Evolutionary conservation across 1,140 invertebrate genomes (phyloP).

Genomic region (Sycobia sp.): DNA sequence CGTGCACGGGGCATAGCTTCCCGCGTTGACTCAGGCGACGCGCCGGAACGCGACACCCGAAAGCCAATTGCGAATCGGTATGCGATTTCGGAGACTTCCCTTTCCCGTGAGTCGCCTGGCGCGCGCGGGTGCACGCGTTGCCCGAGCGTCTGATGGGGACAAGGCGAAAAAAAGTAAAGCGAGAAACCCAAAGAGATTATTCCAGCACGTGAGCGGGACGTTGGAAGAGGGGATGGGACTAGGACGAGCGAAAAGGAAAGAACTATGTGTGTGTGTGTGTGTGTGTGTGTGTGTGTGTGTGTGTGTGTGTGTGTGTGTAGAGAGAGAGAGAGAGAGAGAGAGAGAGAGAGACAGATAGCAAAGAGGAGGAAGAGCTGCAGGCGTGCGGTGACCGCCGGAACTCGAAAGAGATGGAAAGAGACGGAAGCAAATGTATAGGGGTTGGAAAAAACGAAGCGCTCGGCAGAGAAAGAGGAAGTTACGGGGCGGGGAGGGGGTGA

Average conservation of each 20-base stretch:
- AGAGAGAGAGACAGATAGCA: no score
- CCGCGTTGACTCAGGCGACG: no score
- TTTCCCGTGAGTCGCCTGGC: not conserved
- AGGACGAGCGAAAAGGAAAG: not conserved
- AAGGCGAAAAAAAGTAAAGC: not conserved
- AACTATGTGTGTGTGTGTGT: no score
- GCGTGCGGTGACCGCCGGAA: not conserved
- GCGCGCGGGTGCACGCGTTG: no score
- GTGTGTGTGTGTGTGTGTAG: no score
- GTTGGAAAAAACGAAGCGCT: not conserved
- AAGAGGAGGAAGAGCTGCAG: not conserved
- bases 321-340: no score
- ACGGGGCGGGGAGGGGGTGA: no score
- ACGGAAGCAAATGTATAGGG: not conserved
- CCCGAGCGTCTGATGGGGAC: no score
- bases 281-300: no score
- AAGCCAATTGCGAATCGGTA: not conserved
- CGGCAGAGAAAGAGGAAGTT: not conserved
- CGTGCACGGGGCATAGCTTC: no score
- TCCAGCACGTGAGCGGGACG: conserved; percentile 4
- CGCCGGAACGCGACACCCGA: no score
- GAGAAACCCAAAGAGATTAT: conserved; percentile 21
- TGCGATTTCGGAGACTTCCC: conserved; percentile 8
- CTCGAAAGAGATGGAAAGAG: not conserved
- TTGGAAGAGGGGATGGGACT: no score